Evolutionary conservation across 2,888 invertebrate species (phyloP), one percentile per base, ranked within the genome.

Genomic region (Yponomeuta cagnagella): DNA sequence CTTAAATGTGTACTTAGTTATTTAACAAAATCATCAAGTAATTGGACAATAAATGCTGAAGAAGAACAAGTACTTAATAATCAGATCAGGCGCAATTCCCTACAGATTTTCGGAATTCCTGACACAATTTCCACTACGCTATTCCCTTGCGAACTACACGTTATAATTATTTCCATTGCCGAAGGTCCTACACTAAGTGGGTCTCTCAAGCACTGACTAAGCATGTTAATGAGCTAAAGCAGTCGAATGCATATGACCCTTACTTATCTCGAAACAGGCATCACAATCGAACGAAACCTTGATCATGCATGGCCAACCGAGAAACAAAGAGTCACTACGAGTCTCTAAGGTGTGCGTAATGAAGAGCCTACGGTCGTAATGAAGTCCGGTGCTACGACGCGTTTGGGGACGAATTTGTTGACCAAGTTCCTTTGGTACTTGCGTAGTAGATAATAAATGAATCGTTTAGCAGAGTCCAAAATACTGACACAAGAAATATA

Each of bases 181-280:
- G 77, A 71, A 75, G 72, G 76, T 79, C 52, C 15, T 58, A 43
- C 6, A 0, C 72, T 71, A 74, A 74, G 73, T 73, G 71, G 76
- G 73, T 75, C 52, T 58, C 75, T 77, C 70, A 64, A 70, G 68
- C 71, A 68, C 73, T 65, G 72, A 73, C 71, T 74, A 70, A 75
- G 82, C 73, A 77, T 76, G 73, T 67, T 77, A 75, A 77, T 75
- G 70, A 72, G 71, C 58, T 69, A 31, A 58, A 58, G 12, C 52
- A 58, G 52, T 15, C 12, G 1, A 12, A 58, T 15, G 15, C 8
- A 6, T 58, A 15, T 58, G 15, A 15, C 15, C 52, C 52, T 58
- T 58, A 58, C 15, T 12, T 12, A 15, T 12, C 52, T 58, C 2
- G 52, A 15, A 3, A 58, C 12, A 58, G 1, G 52, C 2, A 8